Evolutionary conservation across 2,113 vertebrate genomes (phyloP), one percentile per base, ranked within the genome.

Genomic region (Centropus bengalensis): DNA sequence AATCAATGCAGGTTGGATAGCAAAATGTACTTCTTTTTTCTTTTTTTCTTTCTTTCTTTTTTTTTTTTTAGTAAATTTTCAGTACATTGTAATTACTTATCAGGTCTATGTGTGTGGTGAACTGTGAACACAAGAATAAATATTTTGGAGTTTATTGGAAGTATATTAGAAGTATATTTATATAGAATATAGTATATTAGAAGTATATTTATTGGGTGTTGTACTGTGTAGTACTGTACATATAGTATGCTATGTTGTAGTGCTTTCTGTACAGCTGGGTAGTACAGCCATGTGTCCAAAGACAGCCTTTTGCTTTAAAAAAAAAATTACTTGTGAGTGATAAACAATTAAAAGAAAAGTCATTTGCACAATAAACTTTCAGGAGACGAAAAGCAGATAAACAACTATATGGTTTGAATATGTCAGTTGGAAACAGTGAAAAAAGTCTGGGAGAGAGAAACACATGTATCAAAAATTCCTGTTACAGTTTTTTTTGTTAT

Each of bases 1-100:
- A 85, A 85, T 74, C 91, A 66, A 78, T 78, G 70, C 96, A 97
- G 94, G 96, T 94, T 55, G 54, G 91, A 80, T 21, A 67, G 52
- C 32, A 86, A 66, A 69, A 70, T 12, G 14, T 62, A 10, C 5
- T 45, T 67, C 17, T 16, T 26, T 18, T 16, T 28, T 9, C 26
- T 19, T 44, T 18, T 12, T 12, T 18, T 28, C 22, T 30, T 16
- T 62, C 45, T 68, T 51, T 22, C 40, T 24, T 51, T 30, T 16
- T 62, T 54, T 68, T 51, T 22, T 47, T 24, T 51, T 24, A 51
- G 47, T 23, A 14, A 17, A 42, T 86, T 23, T 89, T 86, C 16
- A n/a, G 10, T 55, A 6, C 66, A 30, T 80, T 22, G 47, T 55
- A 40, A 38, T 42, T 73, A 30, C 36, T 75, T 17, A 10, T 30